These are phyloP conservation scores for Mormyrus iriodes DNA, from an alignment of 2,113 vertebrate species.

Conservation along the genomic window DNA sequence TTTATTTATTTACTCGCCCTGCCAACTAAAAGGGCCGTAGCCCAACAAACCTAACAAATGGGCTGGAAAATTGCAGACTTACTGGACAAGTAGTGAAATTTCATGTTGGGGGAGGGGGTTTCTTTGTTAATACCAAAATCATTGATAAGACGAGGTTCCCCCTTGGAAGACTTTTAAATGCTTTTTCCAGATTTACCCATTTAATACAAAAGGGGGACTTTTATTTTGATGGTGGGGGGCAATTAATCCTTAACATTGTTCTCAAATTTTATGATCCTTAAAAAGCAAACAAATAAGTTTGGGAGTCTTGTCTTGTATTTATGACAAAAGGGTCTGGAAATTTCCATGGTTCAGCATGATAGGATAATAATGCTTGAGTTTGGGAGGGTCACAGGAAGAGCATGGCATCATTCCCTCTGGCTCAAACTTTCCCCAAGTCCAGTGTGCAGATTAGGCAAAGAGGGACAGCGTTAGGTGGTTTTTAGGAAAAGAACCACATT, in stretches of 20 bases:
- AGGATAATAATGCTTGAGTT: neutral
- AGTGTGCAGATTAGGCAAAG: neutral
- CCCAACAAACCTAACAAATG: conserved; percentile 78
- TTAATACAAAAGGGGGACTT: neutral
- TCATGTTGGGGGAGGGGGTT: neutral
- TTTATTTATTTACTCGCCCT: neutral
- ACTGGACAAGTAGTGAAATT: neutral
- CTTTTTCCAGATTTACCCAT: neutral
- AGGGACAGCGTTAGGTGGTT: neutral
- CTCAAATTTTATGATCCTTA: neutral
- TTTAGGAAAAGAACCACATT: neutral
- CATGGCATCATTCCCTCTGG: neutral
- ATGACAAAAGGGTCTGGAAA: neutral
- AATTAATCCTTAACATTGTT: neutral
- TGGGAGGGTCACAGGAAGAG: neutral
- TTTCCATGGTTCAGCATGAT: neutral
- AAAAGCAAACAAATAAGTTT: neutral
- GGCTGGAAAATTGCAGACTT: conserved; percentile 30
- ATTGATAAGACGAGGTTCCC: neutral
- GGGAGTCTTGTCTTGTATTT: neutral
- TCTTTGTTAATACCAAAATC: neutral
- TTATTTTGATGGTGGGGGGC: neutral
- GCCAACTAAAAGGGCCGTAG: conserved; percentile 64
- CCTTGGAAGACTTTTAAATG: neutral
- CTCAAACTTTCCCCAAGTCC: neutral